These are phyloP conservation scores for Chlorops oryzae DNA, from an alignment of 1,140 invertebrate genomes.

Conservation along the genomic window DNA sequence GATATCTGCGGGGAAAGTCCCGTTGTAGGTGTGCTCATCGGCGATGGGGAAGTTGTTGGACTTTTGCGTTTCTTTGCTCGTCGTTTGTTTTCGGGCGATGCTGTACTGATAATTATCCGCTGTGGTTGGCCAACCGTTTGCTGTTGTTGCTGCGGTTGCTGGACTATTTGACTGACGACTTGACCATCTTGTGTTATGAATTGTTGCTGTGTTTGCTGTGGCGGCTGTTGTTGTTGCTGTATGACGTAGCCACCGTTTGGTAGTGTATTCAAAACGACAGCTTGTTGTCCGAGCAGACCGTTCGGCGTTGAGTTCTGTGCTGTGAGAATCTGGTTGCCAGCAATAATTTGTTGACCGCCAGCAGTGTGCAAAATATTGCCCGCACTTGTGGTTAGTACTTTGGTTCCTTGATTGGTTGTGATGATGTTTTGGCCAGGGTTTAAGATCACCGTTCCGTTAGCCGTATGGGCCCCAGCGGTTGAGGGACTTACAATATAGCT, in stretches of 20 bases:
- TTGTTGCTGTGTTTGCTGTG: slow-evolving; percentile 55
- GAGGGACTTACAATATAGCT: slow-evolving; percentile 36
- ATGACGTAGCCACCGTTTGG: slow-evolving; percentile 73
- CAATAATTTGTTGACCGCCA: slow-evolving; percentile 46
- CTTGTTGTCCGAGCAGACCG: slow-evolving; percentile 67
- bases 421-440: slow-evolving; percentile 26
- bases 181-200: slow-evolving; percentile 55
- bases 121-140: slow-evolving; percentile 47
- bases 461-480: slow-evolving; percentile 12
- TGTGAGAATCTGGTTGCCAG: slow-evolving; percentile 43
- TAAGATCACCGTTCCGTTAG: slow-evolving; percentile 28
- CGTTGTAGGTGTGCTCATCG: slow-evolving; percentile 25
- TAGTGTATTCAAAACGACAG: slow-evolving; percentile 74
- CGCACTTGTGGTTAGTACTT: slow-evolving; percentile 24
- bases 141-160: slow-evolving; percentile 42
- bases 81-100: slow-evolving; percentile 69
- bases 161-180: slow-evolving; percentile 58
- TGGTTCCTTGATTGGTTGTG: slow-evolving; percentile 10
- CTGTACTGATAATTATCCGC: slow-evolving; percentile 52
- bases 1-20: slow-evolving; percentile 42
- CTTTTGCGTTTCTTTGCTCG: slow-evolving; percentile 68
- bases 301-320: slow-evolving; percentile 40
- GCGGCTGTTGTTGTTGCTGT: slow-evolving; percentile 63
- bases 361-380: slow-evolving; percentile 17
- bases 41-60: slow-evolving; percentile 14